Percentiles rank a stretch among this genome's conserved stretches.
Conservation (phyloP, 2,888 invertebrate species). For the Ormyrus rosae region DNA sequence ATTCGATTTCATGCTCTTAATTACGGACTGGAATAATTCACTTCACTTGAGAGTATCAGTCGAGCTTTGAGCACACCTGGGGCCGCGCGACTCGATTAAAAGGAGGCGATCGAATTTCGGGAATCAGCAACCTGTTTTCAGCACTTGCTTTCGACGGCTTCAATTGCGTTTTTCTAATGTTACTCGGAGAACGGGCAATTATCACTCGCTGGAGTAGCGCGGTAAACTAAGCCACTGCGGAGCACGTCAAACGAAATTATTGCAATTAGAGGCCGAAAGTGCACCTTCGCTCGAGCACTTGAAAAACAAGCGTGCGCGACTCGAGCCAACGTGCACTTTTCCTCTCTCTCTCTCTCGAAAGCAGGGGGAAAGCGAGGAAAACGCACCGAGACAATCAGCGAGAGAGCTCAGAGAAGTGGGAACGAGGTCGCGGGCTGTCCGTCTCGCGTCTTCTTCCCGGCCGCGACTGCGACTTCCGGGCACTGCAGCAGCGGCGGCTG, state of each 20-base stretch:
- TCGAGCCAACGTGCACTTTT: too few species aligned
- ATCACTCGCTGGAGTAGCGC: not conserved
- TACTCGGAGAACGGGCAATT: not conserved
- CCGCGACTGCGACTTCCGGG: slow-evolving; percentile 27
- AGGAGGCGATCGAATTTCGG: slow-evolving; percentile 8
- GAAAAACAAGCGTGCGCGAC: not conserved
- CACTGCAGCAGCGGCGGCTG: slow-evolving; percentile 55
- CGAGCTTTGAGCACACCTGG: not conserved
- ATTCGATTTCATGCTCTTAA: slow-evolving; percentile 30
- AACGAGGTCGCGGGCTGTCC: not conserved
- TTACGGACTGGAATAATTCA: slow-evolving; percentile 7
- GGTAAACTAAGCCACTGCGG: not conserved
- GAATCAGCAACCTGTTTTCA: not conserved
- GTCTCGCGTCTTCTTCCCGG: not conserved
- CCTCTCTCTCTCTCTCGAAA: too few species aligned
- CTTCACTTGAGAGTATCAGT: slow-evolving; percentile 32
- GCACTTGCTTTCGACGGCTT: not conserved
- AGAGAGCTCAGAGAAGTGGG: not conserved
- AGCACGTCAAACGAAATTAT: not conserved
- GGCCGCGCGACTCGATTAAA: not conserved
- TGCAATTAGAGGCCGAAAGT: not conserved
- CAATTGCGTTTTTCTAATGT: slow-evolving; percentile 3
- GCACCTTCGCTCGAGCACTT: not conserved
- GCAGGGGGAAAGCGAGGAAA: not conserved
- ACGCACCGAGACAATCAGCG: not conserved